phyloP scores from a whole-genome alignment of 2,888 invertebrate species.

The Drosophila mimetica region DNA sequence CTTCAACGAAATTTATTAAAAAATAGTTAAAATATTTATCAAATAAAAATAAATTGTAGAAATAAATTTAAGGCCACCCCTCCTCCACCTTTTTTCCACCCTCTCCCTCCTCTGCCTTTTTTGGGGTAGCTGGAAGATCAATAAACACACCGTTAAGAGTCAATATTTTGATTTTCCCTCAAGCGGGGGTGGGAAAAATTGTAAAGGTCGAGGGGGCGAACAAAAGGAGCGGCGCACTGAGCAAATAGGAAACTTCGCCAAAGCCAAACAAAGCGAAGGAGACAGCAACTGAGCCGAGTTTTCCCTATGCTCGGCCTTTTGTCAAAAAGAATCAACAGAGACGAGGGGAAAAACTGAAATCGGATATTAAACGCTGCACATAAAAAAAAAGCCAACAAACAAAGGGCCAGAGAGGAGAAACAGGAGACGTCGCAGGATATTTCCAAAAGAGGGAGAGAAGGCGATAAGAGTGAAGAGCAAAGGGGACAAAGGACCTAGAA shows the following conservation, averaged over 20 bases:
- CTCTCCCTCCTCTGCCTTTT: not conserved
- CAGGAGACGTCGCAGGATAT: constrained; percentile 22
- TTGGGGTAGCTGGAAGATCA: constrained; percentile 50
- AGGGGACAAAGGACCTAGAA: constrained; percentile 25
- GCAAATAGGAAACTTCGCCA: constrained; percentile 70
- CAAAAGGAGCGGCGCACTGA: constrained; percentile 64
- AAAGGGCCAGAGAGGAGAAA: constrained; percentile 22
- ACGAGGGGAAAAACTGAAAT: constrained; percentile 65
- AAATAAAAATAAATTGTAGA: not conserved
- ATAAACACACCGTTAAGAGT: constrained; percentile 69
- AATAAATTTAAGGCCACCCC: constrained; percentile 12
- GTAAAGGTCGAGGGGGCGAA: constrained; percentile 40
- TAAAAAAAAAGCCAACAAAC: constrained; percentile 45
- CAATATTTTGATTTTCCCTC: constrained; percentile 70
- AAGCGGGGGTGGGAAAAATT: constrained; percentile 7
- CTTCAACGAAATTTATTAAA: no score
- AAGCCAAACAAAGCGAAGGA: constrained; percentile 45
- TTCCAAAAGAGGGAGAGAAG: constrained; percentile 14
- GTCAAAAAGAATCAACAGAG: constrained; percentile 74
- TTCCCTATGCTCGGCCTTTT: constrained; percentile 58
- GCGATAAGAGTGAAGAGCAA: constrained; percentile 25
- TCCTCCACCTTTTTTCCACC: not conserved
- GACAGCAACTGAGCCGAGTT: constrained; percentile 23
- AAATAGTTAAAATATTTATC: not conserved
- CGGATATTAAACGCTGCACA: constrained; percentile 78